A percentile compares a stretch with the other conserved stretches of the same genome.
These are phyloP conservation scores for Enteromius trimaculatus DNA, from an alignment of 2,797 vertebrate genomes.

Conservation along the genomic window DNA sequence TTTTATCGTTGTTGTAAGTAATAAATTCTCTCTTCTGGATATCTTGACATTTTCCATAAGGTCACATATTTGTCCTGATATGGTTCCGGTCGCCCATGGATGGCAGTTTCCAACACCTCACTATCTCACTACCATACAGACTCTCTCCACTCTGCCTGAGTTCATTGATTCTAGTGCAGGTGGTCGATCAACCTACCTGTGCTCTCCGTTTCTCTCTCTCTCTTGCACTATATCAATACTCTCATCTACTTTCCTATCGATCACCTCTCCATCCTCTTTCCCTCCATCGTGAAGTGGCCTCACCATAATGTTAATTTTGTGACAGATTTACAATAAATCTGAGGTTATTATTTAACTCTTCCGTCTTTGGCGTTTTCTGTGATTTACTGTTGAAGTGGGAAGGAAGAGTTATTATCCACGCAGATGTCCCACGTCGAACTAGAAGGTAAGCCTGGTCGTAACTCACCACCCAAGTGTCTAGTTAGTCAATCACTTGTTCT, in stretches of 20 bases:
- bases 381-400: slow-evolving; percentile 74
- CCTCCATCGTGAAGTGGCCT: slow-evolving; percentile 60
- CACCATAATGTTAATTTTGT: slow-evolving; percentile 74
- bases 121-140: slow-evolving; percentile 6
- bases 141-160: slow-evolving; percentile 9
- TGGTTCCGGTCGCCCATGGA: background rate
- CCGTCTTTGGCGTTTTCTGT: slow-evolving; percentile 68
- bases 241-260: slow-evolving; percentile 73
- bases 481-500: slow-evolving; percentile 99
- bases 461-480: slow-evolving; percentile 92
- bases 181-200: slow-evolving; percentile 44
- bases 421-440: slow-evolving; percentile 74
- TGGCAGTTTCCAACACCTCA: slow-evolving; percentile 7
- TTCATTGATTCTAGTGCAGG: slow-evolving; percentile 47
- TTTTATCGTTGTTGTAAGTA: background rate
- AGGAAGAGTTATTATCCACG: slow-evolving; percentile 80
- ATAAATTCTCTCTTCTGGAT: background rate
- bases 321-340: slow-evolving; percentile 79
- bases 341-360: slow-evolving; percentile 83
- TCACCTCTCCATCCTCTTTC: slow-evolving; percentile 69
- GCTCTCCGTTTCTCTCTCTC: slow-evolving; percentile 13
- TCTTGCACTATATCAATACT: slow-evolving; percentile 78
- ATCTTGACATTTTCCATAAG: background rate
- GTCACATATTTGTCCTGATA: slow-evolving; percentile 9
- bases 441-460: slow-evolving; percentile 82